Percentiles rank a stretch among this genome's conserved stretches.
phyloP scores from a whole-genome alignment of 2,888 invertebrate species.

The Amphimallon solstitiale region DNA sequence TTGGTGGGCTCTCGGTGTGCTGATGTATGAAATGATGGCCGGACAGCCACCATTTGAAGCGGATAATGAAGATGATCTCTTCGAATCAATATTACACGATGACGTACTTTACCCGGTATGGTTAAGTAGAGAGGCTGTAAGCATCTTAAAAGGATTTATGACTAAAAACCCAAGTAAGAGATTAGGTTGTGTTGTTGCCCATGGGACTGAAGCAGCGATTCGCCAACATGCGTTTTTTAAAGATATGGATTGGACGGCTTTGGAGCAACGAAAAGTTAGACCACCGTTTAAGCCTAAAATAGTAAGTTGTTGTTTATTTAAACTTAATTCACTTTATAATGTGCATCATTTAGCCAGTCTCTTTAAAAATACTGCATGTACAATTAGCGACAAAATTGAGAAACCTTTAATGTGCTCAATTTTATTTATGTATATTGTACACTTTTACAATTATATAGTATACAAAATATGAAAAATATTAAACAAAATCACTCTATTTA shows the following conservation, averaged over 20 bases:
- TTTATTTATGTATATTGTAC: too few species aligned
- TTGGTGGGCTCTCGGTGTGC: slow-evolving; percentile 98
- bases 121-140: slow-evolving; percentile 90
- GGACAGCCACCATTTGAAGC: slow-evolving; percentile 99
- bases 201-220: slow-evolving; percentile 86
- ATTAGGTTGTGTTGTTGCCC: slow-evolving; percentile 85
- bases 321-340: neutral
- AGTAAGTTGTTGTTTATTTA: slow-evolving; percentile 69
- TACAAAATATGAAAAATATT: too few species aligned
- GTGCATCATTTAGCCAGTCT: too few species aligned
- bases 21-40: slow-evolving; percentile 99
- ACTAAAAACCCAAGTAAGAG: slow-evolving; percentile 95
- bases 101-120: slow-evolving; percentile 99
- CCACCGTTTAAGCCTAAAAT: slow-evolving; percentile 99
- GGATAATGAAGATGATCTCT: slow-evolving; percentile 99
- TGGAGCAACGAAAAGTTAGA: slow-evolving; percentile 89
- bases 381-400: neutral
- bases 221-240: slow-evolving; percentile 91
- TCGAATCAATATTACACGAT: slow-evolving; percentile 97
- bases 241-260: slow-evolving; percentile 95
- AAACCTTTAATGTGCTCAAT: too few species aligned
- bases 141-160: slow-evolving; percentile 95
- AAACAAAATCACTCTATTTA: too few species aligned
- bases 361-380: neutral
- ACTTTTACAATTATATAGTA: too few species aligned